phyloP scores from a whole-genome alignment of 2,888 invertebrate genomes.

The Monochamus alternatus region DNA sequence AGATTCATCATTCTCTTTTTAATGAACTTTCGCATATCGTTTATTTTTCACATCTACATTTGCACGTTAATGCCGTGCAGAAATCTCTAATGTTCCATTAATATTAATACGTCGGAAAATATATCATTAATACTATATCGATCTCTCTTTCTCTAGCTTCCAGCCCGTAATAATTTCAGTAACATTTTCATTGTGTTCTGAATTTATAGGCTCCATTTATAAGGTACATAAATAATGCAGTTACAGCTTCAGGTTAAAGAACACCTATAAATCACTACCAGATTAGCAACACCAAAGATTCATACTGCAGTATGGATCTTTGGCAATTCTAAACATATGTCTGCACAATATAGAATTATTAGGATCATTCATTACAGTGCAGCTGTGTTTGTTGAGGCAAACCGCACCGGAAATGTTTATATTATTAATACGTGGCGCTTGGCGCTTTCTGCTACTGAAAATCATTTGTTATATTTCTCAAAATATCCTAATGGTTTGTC shows the following conservation, averaged over 20 bases:
- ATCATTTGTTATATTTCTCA: no score
- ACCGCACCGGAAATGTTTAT: no score
- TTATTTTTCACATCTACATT: background rate
- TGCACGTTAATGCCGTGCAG: background rate
- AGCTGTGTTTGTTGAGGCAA: no score
- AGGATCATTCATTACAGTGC: no score
- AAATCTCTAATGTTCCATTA: background rate
- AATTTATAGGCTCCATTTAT: slow-evolving; percentile 7
- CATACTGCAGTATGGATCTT: slow-evolving; percentile 5
- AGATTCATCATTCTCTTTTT: no score
- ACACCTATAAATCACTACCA: background rate
- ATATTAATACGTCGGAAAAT: background rate
- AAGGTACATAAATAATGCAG: slow-evolving; percentile 10
- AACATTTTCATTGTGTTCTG: slow-evolving; percentile 3
- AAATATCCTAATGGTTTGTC: no score
- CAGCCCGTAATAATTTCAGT: slow-evolving; percentile 1
- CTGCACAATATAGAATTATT: no score
- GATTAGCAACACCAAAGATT: slow-evolving; percentile 1
- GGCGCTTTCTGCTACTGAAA: no score
- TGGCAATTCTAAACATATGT: no score
- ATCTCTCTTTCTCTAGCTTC: background rate
- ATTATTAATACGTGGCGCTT: no score
- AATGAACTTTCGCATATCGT: background rate
- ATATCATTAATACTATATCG: background rate
- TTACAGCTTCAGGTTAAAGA: background rate